Evolutionary conservation across 2,888 invertebrate species (phyloP).

Genomic region (Branchipolynoe longqiensis): DNA sequence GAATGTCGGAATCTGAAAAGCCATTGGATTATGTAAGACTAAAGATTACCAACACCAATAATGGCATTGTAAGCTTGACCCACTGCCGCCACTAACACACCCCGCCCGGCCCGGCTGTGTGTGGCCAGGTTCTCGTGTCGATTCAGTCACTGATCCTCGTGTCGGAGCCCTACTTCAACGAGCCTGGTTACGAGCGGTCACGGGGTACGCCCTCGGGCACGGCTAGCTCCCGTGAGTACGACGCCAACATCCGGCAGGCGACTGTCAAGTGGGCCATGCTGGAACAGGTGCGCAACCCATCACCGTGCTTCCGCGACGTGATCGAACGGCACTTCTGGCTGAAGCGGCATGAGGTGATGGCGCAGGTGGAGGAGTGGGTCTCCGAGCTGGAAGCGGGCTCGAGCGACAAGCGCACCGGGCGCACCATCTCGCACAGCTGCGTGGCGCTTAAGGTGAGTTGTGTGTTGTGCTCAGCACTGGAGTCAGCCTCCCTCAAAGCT

Average conservation of each 20-base stretch:
- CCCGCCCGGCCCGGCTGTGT: slow-evolving; percentile 98
- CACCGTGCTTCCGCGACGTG: slow-evolving; percentile 94
- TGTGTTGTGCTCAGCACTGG: no score
- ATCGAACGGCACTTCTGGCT: slow-evolving; percentile 97
- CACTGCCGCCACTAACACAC: no score
- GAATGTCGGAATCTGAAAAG: no score
- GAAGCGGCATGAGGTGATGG: slow-evolving; percentile 93
- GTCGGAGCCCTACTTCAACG: slow-evolving; percentile 83
- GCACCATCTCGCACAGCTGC: slow-evolving; percentile 88
- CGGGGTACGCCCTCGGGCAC: slow-evolving; percentile 86
- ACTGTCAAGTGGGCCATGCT: slow-evolving; percentile 98
- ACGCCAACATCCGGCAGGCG: slow-evolving; percentile 96
- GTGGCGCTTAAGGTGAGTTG: slow-evolving; percentile 85
- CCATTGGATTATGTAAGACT: no score
- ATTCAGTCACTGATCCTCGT: slow-evolving; percentile 83
- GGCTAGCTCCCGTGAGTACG: slow-evolving; percentile 95
- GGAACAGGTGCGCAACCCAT: slow-evolving; percentile 94
- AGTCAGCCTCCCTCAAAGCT: no score
- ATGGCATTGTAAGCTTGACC: no score
- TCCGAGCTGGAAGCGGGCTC: slow-evolving; percentile 90
- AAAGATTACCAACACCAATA: no score
- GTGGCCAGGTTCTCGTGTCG: slow-evolving; percentile 84
- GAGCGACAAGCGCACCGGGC: slow-evolving; percentile 89
- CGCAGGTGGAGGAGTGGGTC: slow-evolving; percentile 95
- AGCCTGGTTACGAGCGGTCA: slow-evolving; percentile 82